Evolutionary conservation across 2,113 vertebrate species (phyloP), one percentile per base, ranked within the genome.

Genomic region (Cranoglanis bouderius): DNA sequence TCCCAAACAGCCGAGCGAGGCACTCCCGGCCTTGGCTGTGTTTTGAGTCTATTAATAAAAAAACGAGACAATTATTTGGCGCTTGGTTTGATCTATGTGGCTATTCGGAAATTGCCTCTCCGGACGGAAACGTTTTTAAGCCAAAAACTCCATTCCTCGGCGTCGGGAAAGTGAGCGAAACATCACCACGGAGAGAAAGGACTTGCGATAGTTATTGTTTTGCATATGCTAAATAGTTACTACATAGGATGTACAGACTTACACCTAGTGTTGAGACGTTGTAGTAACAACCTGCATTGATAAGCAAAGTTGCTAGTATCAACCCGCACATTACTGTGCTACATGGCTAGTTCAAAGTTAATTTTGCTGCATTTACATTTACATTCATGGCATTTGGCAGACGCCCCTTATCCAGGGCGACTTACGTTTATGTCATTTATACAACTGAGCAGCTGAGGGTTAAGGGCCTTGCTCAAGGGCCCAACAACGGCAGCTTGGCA

Each of bases 51-150:
- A 93, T 94, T 94, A 92, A 93, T 94, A 93, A 94, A 94, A 53
- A 49, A 94, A 93, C 92, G 93, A 78, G 94, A 94, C 94, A 94
- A 94, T 94, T 92, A 93, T 95, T 95, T 95, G 93, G 93, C 94
- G 93, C 92, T 92, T 93, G 91, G 89, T 93, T 93, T 95, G 94
- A 95, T 95, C 91, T 92, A 94, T 94, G 94, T 90, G 90, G 89
- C 92, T 89, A 92, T 94, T 94, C 88, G 65, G 88, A 32, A 90
- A 90, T 82, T 87, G 88, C 70, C 40, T 46, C 75, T 83, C 49
- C 89, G 93, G 92, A 90, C 89, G 89, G 86, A 92, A 92, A 92
- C 92, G 90, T 91, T 93, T 93, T 94, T 94, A 92, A 88, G 55
- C 85, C 91, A 91, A 93, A 93, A 93, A 90, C 88, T 32, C 6